A percentile compares a stretch with the other conserved stretches of the same genome.
Conservation (phyloP, 2,888 invertebrate genomes). For the Stenichneumon culpator region DNA sequence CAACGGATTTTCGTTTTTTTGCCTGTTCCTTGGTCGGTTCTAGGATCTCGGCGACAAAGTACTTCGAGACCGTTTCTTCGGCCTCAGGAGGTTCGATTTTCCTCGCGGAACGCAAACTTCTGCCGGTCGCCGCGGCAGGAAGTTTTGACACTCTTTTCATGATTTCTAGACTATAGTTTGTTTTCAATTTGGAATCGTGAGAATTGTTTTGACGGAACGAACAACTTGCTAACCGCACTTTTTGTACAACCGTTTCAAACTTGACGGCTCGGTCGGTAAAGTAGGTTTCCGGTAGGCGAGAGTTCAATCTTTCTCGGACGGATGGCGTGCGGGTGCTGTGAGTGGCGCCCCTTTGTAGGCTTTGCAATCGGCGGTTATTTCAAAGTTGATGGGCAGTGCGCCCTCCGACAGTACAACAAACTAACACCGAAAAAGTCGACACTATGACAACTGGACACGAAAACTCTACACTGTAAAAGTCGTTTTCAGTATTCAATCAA, state of each 20-base stretch:
- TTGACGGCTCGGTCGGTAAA: neutral
- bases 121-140: conserved; percentile 18
- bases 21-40: conserved; percentile 53
- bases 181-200: neutral
- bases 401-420: too few relatives aligned
- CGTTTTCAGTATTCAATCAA: too few relatives aligned
- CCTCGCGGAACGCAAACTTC: conserved; percentile 70
- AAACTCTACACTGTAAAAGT: too few relatives aligned
- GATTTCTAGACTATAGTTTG: neutral
- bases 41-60: conserved; percentile 67
- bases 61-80: conserved; percentile 63
- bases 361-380: neutral
- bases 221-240: neutral
- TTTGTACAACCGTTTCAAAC: neutral
- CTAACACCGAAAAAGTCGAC: too few relatives aligned
- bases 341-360: neutral
- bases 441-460: too few relatives aligned
- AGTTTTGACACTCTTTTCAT: conserved; percentile 25
- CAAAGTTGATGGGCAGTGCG: neutral
- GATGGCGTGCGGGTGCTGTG: neutral
- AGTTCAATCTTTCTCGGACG: neutral
- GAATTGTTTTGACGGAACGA: conserved; percentile 3
- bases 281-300: neutral
- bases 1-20: conserved; percentile 74
- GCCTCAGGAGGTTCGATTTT: conserved; percentile 40